phyloP scores from a whole-genome alignment of 1,140 invertebrate species.

The Lithobius niger region DNA sequence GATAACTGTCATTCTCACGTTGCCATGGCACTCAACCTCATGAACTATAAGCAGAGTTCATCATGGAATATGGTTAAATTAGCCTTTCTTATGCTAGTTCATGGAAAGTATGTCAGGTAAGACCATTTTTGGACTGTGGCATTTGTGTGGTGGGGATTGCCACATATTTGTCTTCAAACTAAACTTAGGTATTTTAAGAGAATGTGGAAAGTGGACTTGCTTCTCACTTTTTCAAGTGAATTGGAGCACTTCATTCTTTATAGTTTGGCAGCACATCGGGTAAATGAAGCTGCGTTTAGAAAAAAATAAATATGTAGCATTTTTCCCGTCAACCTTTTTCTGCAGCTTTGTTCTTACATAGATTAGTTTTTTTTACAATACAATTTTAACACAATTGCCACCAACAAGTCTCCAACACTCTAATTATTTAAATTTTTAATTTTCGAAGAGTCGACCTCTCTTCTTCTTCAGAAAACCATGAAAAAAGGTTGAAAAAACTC shows the following conservation, averaged over 20 bases:
- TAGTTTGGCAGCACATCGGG: not conserved
- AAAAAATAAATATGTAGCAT: not conserved
- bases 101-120: conserved; percentile 74
- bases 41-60: conserved; percentile 63
- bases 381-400: too few species aligned
- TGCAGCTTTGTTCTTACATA: not conserved
- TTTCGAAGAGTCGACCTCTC: too few species aligned
- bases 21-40: conserved; percentile 81
- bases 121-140: conserved; percentile 10
- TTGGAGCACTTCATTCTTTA: too few species aligned
- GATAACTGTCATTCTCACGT: conserved; percentile 99
- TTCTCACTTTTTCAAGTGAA: too few species aligned
- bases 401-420: too few species aligned
- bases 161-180: not conserved
- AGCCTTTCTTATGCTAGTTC: conserved; percentile 57
- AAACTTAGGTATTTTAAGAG: not conserved
- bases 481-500: too few species aligned
- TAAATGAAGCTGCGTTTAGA: not conserved
- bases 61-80: conserved; percentile 91
- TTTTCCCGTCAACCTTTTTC: not conserved
- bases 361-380: too few species aligned
- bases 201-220: too few species aligned
- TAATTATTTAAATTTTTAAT: too few species aligned
- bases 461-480: too few species aligned
- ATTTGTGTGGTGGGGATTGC: not conserved